Evolutionary conservation across 2,888 invertebrate genomes (phyloP), one percentile per base, ranked within the genome.

Genomic region (Cosmorhoe ocellata): DNA sequence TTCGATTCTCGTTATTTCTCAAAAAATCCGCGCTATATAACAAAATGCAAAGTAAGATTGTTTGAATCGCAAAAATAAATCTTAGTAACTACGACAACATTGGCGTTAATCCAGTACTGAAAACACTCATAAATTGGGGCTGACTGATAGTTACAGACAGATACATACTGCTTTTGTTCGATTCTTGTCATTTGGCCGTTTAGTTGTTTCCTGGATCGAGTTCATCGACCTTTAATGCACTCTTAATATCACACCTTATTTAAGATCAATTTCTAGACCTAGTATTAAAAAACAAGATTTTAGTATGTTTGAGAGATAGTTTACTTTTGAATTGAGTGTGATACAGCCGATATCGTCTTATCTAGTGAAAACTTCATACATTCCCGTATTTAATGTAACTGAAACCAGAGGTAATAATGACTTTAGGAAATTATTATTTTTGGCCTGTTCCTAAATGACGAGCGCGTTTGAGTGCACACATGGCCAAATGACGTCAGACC

Each of bases 91-190:
- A 59, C 69, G 67, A 67, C 63, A 66, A 58, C 51, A 62, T 71
- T 81, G 78, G 80, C 79, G 38, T 50, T 53, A 58, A 66, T 74
- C 78, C 78, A 79, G 71, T 56, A 54, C 57, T 57, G 62, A 65
- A 66, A 66, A 62, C 63, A 56, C 60, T 48, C 58, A 73, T 76
- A 71, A 73, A 75, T 71, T 61, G 47, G 28, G 49, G 51, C 51
- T 48, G 44, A 46, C 33, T 44, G 37, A 55, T 51, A 41, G 47
- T 51, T 52, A 52, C 45, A 61, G 51, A 63, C 58, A 52, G 38
- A 51, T 59, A 62, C 51, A 59, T 56, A 51, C 49, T 43, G 45
- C 48, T 63, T 63, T 67, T 66, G 67, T 68, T 47, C 27, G 24
- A 22, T 26, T 50, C 43, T 30, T 37, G 26, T 43, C 27, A 38